phyloP scores from a whole-genome alignment of 2,888 invertebrate genomes.

The Prosopocoilus inquinatus region DNA sequence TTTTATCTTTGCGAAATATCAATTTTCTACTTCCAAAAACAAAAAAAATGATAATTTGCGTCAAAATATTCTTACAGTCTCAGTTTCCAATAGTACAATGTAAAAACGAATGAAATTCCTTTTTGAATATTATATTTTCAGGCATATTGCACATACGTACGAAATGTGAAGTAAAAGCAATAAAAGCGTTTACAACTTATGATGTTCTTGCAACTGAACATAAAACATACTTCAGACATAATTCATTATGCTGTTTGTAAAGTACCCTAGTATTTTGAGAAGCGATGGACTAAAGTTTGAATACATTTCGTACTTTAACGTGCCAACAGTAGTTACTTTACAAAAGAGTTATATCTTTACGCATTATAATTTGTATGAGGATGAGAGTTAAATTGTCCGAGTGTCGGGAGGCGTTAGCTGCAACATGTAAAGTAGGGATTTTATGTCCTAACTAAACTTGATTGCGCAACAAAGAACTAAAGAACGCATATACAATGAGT shows the following conservation, averaged over 20 bases:
- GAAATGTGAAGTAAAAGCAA: conserved; percentile 26
- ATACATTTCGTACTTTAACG: conserved; percentile 21
- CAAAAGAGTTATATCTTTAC: conserved; percentile 23
- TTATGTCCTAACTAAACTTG: conserved; percentile 28
- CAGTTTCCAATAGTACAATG: too few relatives aligned
- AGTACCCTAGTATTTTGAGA: conserved; percentile 32
- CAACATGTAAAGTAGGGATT: conserved; percentile 27
- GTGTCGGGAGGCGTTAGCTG: conserved; percentile 24
- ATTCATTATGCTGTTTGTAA: conserved; percentile 35
- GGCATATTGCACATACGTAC: too few relatives aligned
- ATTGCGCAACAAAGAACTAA: conserved; percentile 25
- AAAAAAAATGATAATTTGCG: too few relatives aligned
- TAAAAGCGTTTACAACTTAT: conserved; percentile 34
- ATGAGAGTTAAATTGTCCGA: conserved; percentile 24
- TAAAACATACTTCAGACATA: conserved; percentile 31
- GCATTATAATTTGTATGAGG: conserved; percentile 26
- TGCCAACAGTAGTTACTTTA: conserved; percentile 28
- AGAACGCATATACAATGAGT: conserved; percentile 21
- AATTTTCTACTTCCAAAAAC: too few relatives aligned
- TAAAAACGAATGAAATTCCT: too few relatives aligned
- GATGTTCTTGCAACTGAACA: conserved; percentile 29
- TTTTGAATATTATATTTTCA: too few relatives aligned
- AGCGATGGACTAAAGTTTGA: conserved; percentile 14
- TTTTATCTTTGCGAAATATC: too few relatives aligned
- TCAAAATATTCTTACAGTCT: too few relatives aligned